phyloP scores from a whole-genome alignment of 2,888 invertebrate genomes.

The Anthoptus insignis region DNA sequence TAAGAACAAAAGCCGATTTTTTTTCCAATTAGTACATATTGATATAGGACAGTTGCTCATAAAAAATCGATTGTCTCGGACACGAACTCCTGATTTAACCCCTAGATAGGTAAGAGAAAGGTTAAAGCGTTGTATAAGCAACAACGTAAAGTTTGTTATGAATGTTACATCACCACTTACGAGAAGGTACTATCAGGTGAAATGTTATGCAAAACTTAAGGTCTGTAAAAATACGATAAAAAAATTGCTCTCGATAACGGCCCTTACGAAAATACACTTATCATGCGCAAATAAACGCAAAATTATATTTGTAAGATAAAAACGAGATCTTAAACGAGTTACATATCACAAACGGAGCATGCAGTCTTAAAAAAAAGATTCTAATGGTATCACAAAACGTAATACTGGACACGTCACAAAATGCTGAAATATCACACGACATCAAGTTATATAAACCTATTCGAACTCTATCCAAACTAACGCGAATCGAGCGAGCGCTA shows the following conservation, averaged over 20 bases:
- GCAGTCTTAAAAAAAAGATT: constrained; percentile 57
- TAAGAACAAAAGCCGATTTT: too few relatives aligned
- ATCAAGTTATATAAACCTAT: constrained; percentile 33
- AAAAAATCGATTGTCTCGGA: too few relatives aligned
- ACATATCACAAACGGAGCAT: constrained; percentile 58
- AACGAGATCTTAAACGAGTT: constrained; percentile 61
- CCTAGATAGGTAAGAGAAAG: too few relatives aligned
- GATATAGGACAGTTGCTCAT: too few relatives aligned
- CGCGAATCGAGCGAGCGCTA: background rate
- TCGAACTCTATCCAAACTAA: constrained; percentile 28
- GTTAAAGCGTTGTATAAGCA: too few relatives aligned
- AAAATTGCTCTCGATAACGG: background rate
- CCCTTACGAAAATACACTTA: background rate
- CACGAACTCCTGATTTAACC: too few relatives aligned
- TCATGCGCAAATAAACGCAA: constrained; percentile 30
- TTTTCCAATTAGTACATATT: too few relatives aligned
- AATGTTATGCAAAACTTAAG: too few relatives aligned
- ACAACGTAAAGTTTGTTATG: too few relatives aligned
- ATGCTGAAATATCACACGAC: constrained; percentile 65
- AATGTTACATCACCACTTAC: too few relatives aligned
- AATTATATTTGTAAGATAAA: constrained; percentile 48
- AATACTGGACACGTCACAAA: constrained; percentile 70
- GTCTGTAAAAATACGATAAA: too few relatives aligned
- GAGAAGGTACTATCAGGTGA: too few relatives aligned
- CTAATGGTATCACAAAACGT: constrained; percentile 58